Evolutionary conservation across 2,797 vertebrate species (phyloP), one percentile per base, ranked within the genome.

Genomic region (Heliangelus exortis): DNA sequence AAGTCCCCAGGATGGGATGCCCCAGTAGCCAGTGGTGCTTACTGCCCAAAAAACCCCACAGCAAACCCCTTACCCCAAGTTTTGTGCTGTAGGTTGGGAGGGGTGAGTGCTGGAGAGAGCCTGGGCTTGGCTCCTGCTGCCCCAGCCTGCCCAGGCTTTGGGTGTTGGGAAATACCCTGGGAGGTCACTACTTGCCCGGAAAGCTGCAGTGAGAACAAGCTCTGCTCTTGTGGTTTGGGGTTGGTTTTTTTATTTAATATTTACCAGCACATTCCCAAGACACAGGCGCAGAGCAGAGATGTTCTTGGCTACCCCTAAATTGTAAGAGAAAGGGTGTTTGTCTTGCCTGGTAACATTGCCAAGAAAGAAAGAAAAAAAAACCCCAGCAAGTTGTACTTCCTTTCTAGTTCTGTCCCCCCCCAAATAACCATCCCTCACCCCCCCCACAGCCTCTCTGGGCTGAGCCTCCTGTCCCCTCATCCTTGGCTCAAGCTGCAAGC

Each of bases 181-280:
- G 69, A 45, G 17, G 28, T 11, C 1, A 0, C 28, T 14, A 39
- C 54, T 50, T 10, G 3, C 21, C 68, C 1, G 0, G 22, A 15
- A 45, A 41, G 25, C 26, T 15, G 33, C 29, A 4, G 3, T 1
- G 34, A 12, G 26, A 19, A 23, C 15, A 41, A 69, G 23, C 14
- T 1, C 33, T 22, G 66, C 18, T 34, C 34, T 6, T 15, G 16
- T 29, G 2, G 43, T 34, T 63, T 9, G 31, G 2, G 34, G 26
- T 63, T 9, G 31, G 31, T 12, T 20, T 31, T 54, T 53, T 53
- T 53, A 29, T 29, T 14, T 51, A 26, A 15, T 10, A 17, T 31
- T 15, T 34, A 12, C 21, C 25, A 26, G 19, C 29, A 9, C 50
- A 12, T 29, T 82, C 63, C 72, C 77, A 62, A 58, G 83, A 78